These are phyloP conservation scores for Pomacea maculata DNA, from an alignment of 1,140 invertebrate genomes.

Conservation along the genomic window DNA sequence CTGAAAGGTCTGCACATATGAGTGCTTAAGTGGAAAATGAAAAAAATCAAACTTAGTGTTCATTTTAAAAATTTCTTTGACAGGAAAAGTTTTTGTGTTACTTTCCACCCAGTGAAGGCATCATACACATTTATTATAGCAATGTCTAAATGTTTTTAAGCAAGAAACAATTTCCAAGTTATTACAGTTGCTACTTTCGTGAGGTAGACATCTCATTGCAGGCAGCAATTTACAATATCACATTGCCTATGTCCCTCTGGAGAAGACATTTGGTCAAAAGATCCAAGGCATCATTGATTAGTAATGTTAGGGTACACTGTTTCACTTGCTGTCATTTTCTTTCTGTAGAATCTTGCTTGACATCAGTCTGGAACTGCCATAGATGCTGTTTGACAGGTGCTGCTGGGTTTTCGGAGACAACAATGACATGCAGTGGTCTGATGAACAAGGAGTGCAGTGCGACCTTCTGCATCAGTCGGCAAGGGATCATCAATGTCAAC, in stretches of 20 bases:
- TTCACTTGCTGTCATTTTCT: not conserved
- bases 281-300: not conserved
- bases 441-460: conserved; percentile 64
- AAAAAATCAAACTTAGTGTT: not conserved
- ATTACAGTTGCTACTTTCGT: too few species aligned
- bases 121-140: not conserved
- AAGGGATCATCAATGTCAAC: conserved; percentile 63
- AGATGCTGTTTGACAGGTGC: conserved; percentile 46
- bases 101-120: not conserved
- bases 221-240: too few species aligned
- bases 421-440: conserved; percentile 58
- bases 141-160: not conserved
- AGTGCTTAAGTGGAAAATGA: not conserved
- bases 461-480: conserved; percentile 62
- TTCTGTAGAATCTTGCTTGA: not conserved
- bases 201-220: too few species aligned
- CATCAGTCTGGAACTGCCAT: too few species aligned
- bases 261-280: too few species aligned
- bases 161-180: too few species aligned
- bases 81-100: not conserved
- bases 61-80: not conserved
- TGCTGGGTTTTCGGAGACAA: conserved; percentile 59
- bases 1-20: not conserved
- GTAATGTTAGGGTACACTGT: not conserved
- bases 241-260: too few species aligned